Base-by-base conservation (phyloP, 1,140 invertebrate species). In the Tetramorium parvispinum region DNA sequence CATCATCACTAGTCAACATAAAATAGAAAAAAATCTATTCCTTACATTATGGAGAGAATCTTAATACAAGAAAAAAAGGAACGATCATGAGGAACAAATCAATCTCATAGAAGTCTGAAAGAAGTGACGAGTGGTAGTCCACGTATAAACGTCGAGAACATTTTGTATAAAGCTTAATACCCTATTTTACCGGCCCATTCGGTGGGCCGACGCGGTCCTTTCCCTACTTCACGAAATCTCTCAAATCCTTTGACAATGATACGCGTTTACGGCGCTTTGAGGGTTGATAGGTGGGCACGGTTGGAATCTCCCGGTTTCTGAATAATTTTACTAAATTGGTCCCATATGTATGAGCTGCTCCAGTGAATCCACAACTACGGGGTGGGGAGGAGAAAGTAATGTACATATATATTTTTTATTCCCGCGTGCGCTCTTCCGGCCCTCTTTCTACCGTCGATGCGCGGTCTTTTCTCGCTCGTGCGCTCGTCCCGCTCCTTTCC, bases 261-360 rank as follows among this genome's bases (percentile, higher is more conserved):
- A 93, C 90, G 89, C 93, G 90, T 92, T 93, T 92, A 93, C 88
- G 89, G 85, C 65, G 88, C 91, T 92, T 90, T 86, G 88, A 81
- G 71, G 85, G 49, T 68, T 79, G 83, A 73, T 81, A 81, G 78
- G 76, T 70, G 79, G 87, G 57, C 86, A 83, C 53, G 73, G 37
- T 85, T 46, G 75, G 88, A 77, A 86, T 89, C 88, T 85, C 88
- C 82, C 86, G 86, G 88, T 91, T 91, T 89, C 88, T 91, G 94
- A 94, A 94, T 95, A 94, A 94, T 94, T 95, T 94, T 94, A 93
- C 91, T 94, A 94, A 94, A 94, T 94, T 95, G 94, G 91, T 91
- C 94, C 93, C 94, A 94, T 94, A 94, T 94, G 94, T 93, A 94
- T 93, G 93, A 94, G 92, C 87, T 85, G 86, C 91, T 91, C 87